A percentile compares a stretch with the other conserved stretches of the same genome.
Conservation (phyloP, 2,113 vertebrate species). For the Arenaria interpres region DNA sequence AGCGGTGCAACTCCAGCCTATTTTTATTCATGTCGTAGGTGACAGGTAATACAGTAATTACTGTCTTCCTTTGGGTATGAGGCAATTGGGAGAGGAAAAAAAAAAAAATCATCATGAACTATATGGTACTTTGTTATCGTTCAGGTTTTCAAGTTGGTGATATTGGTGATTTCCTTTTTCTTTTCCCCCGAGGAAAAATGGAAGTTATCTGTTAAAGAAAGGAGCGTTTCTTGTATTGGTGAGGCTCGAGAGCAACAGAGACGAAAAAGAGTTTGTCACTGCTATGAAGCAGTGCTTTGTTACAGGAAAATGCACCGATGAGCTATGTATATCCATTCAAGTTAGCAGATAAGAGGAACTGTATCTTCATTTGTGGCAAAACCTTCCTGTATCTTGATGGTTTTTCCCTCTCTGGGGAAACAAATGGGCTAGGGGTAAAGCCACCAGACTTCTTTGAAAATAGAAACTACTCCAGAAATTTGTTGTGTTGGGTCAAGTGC, state of each 20-base stretch:
- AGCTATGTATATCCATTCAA: not conserved
- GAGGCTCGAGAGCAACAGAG: not conserved
- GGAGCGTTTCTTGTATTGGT: not conserved
- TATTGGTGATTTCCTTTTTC: not conserved
- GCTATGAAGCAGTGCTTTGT: not conserved
- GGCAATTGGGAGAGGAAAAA: not conserved
- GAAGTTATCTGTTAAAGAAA: not conserved
- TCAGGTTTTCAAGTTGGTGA: not conserved
- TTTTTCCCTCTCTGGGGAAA: not conserved
- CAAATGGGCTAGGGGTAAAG: not conserved
- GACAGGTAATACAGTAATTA: not conserved
- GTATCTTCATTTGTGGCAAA: not conserved
- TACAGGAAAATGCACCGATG: not conserved
- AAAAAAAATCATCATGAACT: not conserved
- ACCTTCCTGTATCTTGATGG: not conserved
- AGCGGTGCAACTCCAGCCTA: not conserved
- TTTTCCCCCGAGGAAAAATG: not conserved
- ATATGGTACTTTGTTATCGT: not conserved
- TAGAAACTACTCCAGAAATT: not conserved
- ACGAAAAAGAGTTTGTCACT: not conserved
- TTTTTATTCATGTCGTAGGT: slow-evolving; percentile 31
- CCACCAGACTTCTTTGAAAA: not conserved
- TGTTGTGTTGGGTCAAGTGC: not conserved
- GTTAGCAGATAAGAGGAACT: not conserved
- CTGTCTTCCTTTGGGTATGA: not conserved